phyloP scores from a whole-genome alignment of 2,797 vertebrate genomes.

The Pelodytes ibericus region DNA sequence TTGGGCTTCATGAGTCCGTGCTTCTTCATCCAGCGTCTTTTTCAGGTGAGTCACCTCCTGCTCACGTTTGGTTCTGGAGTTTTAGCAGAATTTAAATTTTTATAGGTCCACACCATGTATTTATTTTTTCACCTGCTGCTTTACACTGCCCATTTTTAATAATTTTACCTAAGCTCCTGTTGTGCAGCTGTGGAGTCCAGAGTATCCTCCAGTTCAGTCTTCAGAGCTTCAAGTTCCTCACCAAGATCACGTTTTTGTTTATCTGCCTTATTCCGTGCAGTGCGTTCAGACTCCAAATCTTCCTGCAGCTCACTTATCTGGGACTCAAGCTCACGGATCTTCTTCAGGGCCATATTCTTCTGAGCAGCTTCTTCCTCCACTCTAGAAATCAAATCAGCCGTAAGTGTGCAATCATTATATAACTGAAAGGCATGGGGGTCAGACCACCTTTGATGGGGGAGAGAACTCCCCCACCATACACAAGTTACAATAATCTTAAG shows the following conservation, averaged over 20 bases:
- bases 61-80: constrained; percentile 86
- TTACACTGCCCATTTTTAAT: neutral
- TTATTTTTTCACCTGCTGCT: neutral
- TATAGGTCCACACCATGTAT: neutral
- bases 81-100: neutral
- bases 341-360: constrained; percentile 95
- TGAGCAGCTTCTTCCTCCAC: constrained; percentile 94
- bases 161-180: constrained; percentile 87
- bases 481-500: no score
- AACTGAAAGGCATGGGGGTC: no score
- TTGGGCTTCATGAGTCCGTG: constrained; percentile 85
- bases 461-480: no score
- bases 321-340: constrained; percentile 94
- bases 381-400: constrained; percentile 75
- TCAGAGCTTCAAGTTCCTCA: constrained; percentile 95
- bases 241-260: constrained; percentile 94
- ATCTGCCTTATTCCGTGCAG: constrained; percentile 88
- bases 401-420: no score
- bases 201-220: constrained; percentile 96
- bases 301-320: constrained; percentile 95
- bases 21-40: constrained; percentile 90
- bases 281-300: constrained; percentile 92
- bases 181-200: constrained; percentile 94
- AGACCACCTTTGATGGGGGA: no score
- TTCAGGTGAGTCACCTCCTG: constrained; percentile 92